A percentile compares a stretch with the other conserved stretches of the same genome.
These are phyloP conservation scores for Carassius auratus DNA, from an alignment of 2,113 vertebrate genomes.

Conservation along the genomic window DNA sequence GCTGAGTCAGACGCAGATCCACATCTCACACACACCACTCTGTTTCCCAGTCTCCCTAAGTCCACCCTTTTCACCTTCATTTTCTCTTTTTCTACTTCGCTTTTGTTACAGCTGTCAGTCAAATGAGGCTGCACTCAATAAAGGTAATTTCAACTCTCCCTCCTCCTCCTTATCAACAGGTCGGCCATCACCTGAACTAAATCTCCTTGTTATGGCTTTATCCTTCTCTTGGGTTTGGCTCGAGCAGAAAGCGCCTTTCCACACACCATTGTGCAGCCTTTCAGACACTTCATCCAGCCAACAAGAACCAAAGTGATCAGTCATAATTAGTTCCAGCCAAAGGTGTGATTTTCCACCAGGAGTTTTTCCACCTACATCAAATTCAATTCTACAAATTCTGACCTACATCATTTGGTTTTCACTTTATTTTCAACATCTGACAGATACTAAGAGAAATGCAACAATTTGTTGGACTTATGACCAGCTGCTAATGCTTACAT, in stretches of 20 bases:
- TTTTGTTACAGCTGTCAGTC: conserved; percentile 73
- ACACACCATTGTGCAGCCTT: conserved; percentile 57
- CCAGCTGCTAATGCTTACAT: background rate
- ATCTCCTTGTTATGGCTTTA: conserved; percentile 69
- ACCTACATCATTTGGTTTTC: background rate
- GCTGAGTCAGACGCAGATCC: background rate
- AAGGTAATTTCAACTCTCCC: conserved; percentile 64
- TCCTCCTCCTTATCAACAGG: conserved; percentile 51
- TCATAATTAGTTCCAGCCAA: conserved; percentile 9
- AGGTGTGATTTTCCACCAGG: no score
- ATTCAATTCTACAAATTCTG: background rate
- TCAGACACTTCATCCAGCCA: conserved; percentile 31
- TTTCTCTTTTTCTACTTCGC: conserved; percentile 36
- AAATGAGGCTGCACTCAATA: conserved; percentile 56
- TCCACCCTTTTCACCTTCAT: background rate
- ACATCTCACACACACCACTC: background rate
- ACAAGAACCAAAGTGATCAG: conserved; percentile 60
- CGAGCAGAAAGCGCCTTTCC: conserved; percentile 66
- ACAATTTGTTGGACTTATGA: background rate
- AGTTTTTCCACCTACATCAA: background rate
- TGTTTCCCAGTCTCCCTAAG: background rate
- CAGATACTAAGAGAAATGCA: conserved; percentile 52
- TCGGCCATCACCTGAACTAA: conserved; percentile 71
- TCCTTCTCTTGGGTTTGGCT: conserved; percentile 64
- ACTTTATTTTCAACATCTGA: background rate